Base-by-base conservation (phyloP, 2,797 vertebrate genomes). In the Intellagama lesueurii region DNA sequence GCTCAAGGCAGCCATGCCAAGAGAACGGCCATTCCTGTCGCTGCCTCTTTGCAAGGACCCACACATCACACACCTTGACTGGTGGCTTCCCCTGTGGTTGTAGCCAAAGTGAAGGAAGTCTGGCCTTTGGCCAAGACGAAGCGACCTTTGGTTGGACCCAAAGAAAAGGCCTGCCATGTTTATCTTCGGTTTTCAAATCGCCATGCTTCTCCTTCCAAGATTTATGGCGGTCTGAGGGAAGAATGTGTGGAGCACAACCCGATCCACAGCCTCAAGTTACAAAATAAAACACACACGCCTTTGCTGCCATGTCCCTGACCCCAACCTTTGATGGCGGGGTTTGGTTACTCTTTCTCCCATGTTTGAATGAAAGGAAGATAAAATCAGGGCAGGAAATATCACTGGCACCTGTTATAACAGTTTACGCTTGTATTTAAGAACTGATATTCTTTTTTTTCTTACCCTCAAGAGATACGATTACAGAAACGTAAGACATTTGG, bases 301-400 rank as follows among this genome's bases (percentile, higher is more conserved):
- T 80, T 85, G 49, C 14, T 32, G 32, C 68, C 8, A 68, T 44
- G 47, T 4, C 2, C 11, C 35, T 78, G 44, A 56, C 44, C 40
- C 47, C 47, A 78, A 9, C 24, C n/a, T 73, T 87, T 24, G 69
- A 64, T 73, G 28, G 32, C 8, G n/a, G 56, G 35, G 79, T 64
- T 85, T n/a, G 68, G 66, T 80, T 70, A 32, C 87, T 0, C 60
- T 22, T 64, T 64, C 80, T 17, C 69, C n/a, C 47, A 0, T 19
- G 66, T 22, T 85, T 66, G 44, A 28, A 82, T 81, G 52, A 75
- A 47, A 44, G 75, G 17, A 26, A 72, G 66, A 72, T 80, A 89
- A 85, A 80, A 80, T 40, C 82, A 80, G 40, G 35, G 30, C 76
- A 72, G 76, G 66, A 32, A 85, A 80, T 80, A 89, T 44, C 76